These are phyloP conservation scores for Ataeniobius toweri DNA, from an alignment of 2,797 vertebrate genomes.

Conservation along the genomic window DNA sequence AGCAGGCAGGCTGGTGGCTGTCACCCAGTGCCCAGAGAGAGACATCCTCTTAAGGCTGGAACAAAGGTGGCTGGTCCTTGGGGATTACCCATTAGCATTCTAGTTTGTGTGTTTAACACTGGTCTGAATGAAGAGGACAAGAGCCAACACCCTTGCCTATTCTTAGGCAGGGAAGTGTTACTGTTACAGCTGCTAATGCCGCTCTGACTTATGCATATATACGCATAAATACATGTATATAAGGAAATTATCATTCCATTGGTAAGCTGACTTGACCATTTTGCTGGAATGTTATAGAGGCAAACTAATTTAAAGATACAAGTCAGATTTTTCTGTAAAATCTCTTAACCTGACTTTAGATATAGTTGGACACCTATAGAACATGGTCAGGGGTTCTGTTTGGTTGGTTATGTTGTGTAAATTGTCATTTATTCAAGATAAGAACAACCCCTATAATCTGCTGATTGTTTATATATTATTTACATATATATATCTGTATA, in stretches of 20 bases:
- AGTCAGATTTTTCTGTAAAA: neutral
- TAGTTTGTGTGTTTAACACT: constrained; percentile 81
- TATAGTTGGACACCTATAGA: neutral
- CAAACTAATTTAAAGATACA: neutral
- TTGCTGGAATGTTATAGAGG: neutral
- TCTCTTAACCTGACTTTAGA: no score
- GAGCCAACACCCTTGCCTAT: constrained; percentile 71
- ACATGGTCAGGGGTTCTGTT: neutral
- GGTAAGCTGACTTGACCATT: constrained; percentile 43
- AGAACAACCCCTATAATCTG: no score
- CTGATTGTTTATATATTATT: no score
- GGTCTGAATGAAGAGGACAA: constrained; percentile 78
- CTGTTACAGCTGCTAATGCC: constrained; percentile 80
- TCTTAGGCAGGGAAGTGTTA: constrained; percentile 78
- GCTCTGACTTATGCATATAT: constrained; percentile 69
- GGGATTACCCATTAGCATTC: constrained; percentile 83
- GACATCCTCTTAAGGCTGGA: constrained; percentile 72
- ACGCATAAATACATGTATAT: constrained; percentile 70
- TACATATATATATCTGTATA: no score
- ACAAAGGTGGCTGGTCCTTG: constrained; percentile 79
- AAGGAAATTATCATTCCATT: constrained; percentile 43
- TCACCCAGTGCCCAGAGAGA: constrained; percentile 77
- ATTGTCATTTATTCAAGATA: no score
- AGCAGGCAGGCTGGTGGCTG: constrained; percentile 73
- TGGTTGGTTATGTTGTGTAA: no score